These are phyloP conservation scores for Rousettus leschenaultii DNA, from an alignment of 2,113 vertebrate genomes.

Conservation along the genomic window DNA sequence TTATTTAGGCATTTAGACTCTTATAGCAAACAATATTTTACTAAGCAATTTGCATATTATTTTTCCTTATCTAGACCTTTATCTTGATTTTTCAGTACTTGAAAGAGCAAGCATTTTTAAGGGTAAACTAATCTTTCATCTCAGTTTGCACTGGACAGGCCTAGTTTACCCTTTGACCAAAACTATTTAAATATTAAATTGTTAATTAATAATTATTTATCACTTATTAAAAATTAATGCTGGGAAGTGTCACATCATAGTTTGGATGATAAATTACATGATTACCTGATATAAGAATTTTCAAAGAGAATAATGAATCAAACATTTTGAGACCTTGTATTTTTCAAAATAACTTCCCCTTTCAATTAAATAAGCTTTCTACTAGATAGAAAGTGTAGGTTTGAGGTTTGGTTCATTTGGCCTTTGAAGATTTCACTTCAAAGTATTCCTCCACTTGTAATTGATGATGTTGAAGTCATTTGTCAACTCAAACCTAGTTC, in stretches of 20 bases:
- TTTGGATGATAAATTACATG: neutral
- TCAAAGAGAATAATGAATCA: neutral
- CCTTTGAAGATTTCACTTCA: neutral
- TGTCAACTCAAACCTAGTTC: neutral
- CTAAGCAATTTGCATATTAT: neutral
- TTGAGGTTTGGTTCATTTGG: neutral
- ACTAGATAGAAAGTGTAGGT: neutral
- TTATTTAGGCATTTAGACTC: neutral
- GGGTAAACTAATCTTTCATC: neutral
- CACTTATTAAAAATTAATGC: neutral
- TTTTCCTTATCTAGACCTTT: neutral
- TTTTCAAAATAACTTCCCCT: neutral
- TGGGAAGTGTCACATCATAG: neutral
- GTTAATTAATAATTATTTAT: neutral
- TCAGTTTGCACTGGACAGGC: neutral
- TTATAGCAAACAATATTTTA: neutral
- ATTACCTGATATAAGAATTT: neutral
- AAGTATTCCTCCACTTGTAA: neutral
- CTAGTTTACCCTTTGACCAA: neutral
- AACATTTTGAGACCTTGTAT: neutral
- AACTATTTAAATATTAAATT: neutral
- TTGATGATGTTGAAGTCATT: neutral
- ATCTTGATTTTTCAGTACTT: neutral
- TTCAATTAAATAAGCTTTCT: neutral
- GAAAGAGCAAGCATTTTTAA: neutral